A percentile compares a stretch with the other conserved stretches of the same genome.
Conservation (phyloP, 2,888 invertebrate genomes). For the Agrotis ipsilon region DNA sequence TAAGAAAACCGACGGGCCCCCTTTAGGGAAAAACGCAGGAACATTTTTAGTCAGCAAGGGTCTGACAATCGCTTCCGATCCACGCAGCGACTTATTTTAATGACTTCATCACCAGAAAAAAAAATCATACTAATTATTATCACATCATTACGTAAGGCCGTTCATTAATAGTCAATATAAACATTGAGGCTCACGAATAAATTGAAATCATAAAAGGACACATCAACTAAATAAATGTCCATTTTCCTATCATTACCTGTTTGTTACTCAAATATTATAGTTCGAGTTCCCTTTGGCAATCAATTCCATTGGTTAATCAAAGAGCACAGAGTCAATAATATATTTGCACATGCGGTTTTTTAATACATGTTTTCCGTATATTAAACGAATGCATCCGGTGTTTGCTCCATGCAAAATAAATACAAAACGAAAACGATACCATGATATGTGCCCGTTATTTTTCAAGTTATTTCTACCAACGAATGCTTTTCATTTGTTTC, state of each 20-base stretch:
- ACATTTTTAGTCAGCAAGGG: too few species aligned
- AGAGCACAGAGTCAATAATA: slow-evolving; percentile 44
- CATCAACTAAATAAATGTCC: neutral
- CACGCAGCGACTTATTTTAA: too few species aligned
- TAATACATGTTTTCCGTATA: slow-evolving; percentile 41
- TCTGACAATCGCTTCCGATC: too few species aligned
- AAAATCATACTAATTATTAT: too few species aligned
- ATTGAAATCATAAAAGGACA: neutral
- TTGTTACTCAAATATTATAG: slow-evolving; percentile 50
- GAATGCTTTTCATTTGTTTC: slow-evolving; percentile 44
- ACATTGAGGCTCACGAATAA: neutral
- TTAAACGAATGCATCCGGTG: slow-evolving; percentile 33
- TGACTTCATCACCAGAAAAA: too few species aligned
- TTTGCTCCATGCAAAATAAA: slow-evolving; percentile 37
- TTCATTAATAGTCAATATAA: neutral
- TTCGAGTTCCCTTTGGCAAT: slow-evolving; percentile 47
- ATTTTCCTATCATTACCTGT: slow-evolving; percentile 17
- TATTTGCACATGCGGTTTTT: slow-evolving; percentile 40
- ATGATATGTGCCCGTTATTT: slow-evolving; percentile 28
- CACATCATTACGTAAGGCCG: neutral
- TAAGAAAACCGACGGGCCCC: too few species aligned
- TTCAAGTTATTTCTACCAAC: slow-evolving; percentile 28
- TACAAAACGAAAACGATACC: slow-evolving; percentile 28
- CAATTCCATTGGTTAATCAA: slow-evolving; percentile 56
- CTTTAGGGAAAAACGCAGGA: too few species aligned